Conservation (phyloP, 2,113 vertebrate genomes). For the Myrmecophaga tridactyla region DNA sequence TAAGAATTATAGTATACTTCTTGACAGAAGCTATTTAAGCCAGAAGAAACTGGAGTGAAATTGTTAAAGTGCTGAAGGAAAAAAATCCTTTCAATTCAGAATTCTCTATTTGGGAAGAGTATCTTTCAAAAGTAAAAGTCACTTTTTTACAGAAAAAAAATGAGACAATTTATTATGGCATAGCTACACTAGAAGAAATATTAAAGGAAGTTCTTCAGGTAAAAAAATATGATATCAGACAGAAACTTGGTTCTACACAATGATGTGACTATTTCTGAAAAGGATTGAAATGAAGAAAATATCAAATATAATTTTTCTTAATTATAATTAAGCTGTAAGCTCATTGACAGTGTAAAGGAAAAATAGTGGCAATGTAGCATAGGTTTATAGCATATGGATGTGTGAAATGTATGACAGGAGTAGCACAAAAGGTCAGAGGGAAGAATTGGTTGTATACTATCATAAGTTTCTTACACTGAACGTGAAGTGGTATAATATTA, state of each 20-base stretch:
- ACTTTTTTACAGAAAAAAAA: background rate
- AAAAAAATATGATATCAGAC: background rate
- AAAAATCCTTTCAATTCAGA: background rate
- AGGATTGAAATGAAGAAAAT: background rate
- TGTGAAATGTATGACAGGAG: background rate
- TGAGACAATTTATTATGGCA: background rate
- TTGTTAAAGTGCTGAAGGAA: background rate
- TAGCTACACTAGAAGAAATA: too few species aligned
- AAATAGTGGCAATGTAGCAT: background rate
- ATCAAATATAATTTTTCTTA: background rate
- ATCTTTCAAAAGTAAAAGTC: background rate
- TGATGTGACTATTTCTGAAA: background rate
- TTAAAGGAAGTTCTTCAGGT: background rate
- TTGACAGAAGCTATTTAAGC: background rate
- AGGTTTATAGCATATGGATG: background rate
- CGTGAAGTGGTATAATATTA: background rate
- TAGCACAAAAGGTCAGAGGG: background rate
- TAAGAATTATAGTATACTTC: background rate
- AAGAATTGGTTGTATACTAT: background rate
- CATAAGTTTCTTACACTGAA: background rate
- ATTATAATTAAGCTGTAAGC: background rate
- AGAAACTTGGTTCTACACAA: background rate
- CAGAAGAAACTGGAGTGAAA: background rate
- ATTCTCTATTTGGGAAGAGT: background rate
- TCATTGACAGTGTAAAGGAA: background rate